These are phyloP conservation scores for Phalera bucephala DNA, from an alignment of 2,888 invertebrate genomes.

Conservation along the genomic window DNA sequence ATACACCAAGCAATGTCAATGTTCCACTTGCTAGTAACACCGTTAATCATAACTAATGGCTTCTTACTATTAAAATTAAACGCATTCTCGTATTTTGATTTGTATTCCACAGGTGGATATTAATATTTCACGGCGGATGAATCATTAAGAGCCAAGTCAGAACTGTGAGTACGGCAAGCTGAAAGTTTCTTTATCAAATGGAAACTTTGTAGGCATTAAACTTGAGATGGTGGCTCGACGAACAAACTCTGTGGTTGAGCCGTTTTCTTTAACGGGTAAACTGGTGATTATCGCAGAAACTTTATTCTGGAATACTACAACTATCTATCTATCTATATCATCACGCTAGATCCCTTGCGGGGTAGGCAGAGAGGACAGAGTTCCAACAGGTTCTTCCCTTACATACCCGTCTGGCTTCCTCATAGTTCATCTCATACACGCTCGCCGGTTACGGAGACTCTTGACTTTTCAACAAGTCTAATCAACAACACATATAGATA, in stretches of 20 bases:
- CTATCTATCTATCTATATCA: too few relatives aligned
- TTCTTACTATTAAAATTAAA: constrained; percentile 11
- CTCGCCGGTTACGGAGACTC: not conserved
- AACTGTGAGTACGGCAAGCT: constrained; percentile 29
- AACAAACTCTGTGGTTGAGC: constrained; percentile 32
- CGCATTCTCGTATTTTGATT: constrained; percentile 13
- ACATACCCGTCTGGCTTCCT: too few relatives aligned
- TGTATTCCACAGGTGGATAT: constrained; percentile 32
- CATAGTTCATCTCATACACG: too few relatives aligned
- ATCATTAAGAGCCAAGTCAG: constrained; percentile 25
- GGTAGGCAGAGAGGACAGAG: too few relatives aligned
- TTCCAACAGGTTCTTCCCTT: too few relatives aligned
- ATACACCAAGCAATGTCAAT: too few relatives aligned
- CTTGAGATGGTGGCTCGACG: constrained; percentile 42
- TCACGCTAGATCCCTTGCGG: too few relatives aligned
- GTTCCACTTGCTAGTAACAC: too few relatives aligned
- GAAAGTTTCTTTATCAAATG: constrained; percentile 51
- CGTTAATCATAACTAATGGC: constrained; percentile 12
- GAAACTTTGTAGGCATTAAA: constrained; percentile 48
- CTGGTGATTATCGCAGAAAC: not conserved
- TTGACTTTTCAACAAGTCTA: too few relatives aligned
- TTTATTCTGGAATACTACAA: not conserved
- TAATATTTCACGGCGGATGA: constrained; percentile 22
- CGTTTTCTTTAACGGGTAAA: constrained; percentile 37
- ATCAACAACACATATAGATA: too few relatives aligned